These are phyloP conservation scores for Protula sp. DNA, from an alignment of 2,888 invertebrate species.

Conservation along the genomic window DNA sequence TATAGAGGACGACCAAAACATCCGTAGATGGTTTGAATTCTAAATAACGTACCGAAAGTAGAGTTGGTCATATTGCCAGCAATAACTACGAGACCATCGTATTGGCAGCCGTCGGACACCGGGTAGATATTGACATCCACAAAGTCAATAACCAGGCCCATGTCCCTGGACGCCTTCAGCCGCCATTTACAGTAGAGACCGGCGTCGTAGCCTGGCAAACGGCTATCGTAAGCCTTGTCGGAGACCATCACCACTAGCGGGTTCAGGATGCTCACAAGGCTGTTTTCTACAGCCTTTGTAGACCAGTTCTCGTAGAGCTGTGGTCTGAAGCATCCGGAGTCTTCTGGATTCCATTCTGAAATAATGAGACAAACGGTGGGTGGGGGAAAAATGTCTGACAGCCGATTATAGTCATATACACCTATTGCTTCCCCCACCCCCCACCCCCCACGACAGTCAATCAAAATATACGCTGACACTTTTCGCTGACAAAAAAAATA, in stretches of 20 bases:
- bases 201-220: neutral
- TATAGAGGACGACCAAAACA: too few relatives aligned
- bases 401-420: too few relatives aligned
- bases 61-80: too few relatives aligned
- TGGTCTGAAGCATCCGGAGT: neutral
- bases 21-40: too few relatives aligned
- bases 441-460: too few relatives aligned
- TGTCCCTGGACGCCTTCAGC: neutral
- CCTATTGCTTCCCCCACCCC: too few relatives aligned
- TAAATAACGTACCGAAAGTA: too few relatives aligned
- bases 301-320: neutral
- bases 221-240: neutral
- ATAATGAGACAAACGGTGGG: too few relatives aligned
- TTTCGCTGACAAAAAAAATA: too few relatives aligned
- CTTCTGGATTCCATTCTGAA: neutral
- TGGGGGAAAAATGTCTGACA: too few relatives aligned
- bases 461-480: too few relatives aligned
- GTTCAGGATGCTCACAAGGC: neutral
- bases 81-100: neutral
- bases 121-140: neutral
- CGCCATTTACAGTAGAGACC: neutral
- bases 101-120: neutral
- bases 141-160: neutral
- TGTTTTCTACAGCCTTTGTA: neutral
- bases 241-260: neutral